Evolutionary conservation across 2,113 vertebrate genomes (phyloP), one percentile per base, ranked within the genome.

Genomic region (Potamarius usumacintae): DNA sequence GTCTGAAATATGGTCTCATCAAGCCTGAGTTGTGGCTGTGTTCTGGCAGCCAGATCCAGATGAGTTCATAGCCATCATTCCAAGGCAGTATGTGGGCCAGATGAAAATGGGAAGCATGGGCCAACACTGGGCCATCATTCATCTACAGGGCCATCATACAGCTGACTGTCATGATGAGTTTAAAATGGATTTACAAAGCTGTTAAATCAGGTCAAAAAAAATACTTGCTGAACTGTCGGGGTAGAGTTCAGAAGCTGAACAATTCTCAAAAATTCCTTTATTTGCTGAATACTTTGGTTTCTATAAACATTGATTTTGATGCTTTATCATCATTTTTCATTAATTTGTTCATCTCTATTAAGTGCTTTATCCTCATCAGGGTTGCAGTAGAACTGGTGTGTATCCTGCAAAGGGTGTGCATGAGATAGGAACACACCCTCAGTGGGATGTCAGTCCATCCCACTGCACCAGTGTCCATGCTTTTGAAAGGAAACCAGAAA

Each of bases 1-100:
- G 79, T 34, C 79, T 82, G 57, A 82, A 82, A 82, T 82, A 82
- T 62, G 79, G 79, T 82, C 79, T 82, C 79, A 82, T 82, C 79
- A 82, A 82, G 79, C 20, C 79, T 82, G 79, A 82, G 79, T 82
- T 82, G 79, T 82, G 79, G 79, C 79, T 62, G 79, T 48, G 79
- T 62, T 82, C 79, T 82, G 79, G 79, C 79, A 82, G 79, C 57
- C 79, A 82, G 57, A 82, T 82, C 79, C 79, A 10, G 30, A 42
- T 62, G 58, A 82, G 57, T 62, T 82, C 79, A 82, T 34, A 82
- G 30, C 58, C 58, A 34, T 82, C 79, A 82, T 82, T 62, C 79
- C 57, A 4, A 82, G 30, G 57, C 6, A 20, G 79, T 62, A 82
- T 82, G 79, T 48, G 57, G 57, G 58, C 79, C 79, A 82, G 79